Evolutionary conservation across 2,888 invertebrate genomes (phyloP).

Genomic region (Eurytoma adleriae): DNA sequence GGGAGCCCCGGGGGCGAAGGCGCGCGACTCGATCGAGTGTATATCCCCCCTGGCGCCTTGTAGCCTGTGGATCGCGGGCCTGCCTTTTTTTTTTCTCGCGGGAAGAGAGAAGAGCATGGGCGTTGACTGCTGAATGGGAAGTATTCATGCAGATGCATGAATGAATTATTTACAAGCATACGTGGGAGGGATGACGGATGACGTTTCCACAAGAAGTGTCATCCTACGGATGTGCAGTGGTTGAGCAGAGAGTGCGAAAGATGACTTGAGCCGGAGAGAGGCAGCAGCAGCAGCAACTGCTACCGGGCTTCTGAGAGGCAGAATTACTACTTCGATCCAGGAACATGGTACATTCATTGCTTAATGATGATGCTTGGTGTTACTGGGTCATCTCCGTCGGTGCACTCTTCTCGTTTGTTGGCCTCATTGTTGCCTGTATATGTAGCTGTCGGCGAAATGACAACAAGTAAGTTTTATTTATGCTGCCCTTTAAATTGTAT

Average conservation of each 20-base stretch:
- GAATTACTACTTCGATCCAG: constrained; percentile 33
- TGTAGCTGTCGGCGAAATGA: constrained; percentile 86
- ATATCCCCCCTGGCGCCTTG: too few species aligned
- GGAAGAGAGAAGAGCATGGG: constrained; percentile 33
- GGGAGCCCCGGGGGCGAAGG: too few species aligned
- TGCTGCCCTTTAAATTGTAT: not conserved
- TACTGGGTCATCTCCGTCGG: constrained; percentile 73
- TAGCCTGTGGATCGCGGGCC: not conserved
- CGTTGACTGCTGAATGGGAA: constrained; percentile 26
- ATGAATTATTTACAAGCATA: constrained; percentile 18
- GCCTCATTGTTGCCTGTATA: constrained; percentile 82
- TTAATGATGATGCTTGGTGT: constrained; percentile 70
- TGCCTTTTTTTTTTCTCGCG: constrained; percentile 7
- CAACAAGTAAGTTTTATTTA: constrained; percentile 81
- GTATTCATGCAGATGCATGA: constrained; percentile 7
- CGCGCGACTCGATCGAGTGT: too few species aligned
- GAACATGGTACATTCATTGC: constrained; percentile 68
- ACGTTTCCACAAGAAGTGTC: not conserved
- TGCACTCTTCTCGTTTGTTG: constrained; percentile 76
- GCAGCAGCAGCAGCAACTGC: constrained; percentile 12
- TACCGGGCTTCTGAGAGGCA: constrained; percentile 34
- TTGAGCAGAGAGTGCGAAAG: constrained; percentile 24
- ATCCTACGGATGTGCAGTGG: not conserved
- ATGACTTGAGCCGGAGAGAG: constrained; percentile 44
- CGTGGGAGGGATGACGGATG: constrained; percentile 5